Conservation (phyloP, 1,140 invertebrate species). For the Leptopilina clavipes region DNA sequence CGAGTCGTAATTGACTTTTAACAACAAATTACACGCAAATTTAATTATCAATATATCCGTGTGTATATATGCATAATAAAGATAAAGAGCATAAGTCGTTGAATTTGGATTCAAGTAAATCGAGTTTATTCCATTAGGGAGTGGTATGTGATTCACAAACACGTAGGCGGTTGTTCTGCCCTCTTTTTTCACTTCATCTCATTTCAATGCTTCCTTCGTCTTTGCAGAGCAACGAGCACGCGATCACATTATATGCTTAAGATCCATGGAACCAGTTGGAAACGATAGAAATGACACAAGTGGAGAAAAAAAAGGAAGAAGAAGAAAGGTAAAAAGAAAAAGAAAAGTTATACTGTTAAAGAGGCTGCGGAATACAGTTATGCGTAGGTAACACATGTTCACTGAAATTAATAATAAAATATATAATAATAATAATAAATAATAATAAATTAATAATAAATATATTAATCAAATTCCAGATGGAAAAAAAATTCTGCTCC, state of each 20-base stretch:
- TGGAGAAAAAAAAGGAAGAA: constrained; percentile 20
- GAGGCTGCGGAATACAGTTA: constrained; percentile 24
- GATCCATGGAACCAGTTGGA: not conserved
- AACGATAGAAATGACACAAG: not conserved
- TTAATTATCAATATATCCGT: not conserved
- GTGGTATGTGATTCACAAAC: constrained; percentile 22
- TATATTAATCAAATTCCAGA: too few species aligned
- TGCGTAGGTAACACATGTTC: not conserved
- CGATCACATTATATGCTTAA: constrained; percentile 12
- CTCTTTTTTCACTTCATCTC: constrained; percentile 16
- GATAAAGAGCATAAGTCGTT: not conserved
- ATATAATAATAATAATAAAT: too few species aligned
- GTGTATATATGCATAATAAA: not conserved
- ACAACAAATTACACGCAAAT: constrained; percentile 20
- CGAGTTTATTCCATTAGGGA: constrained; percentile 4
- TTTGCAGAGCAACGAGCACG: constrained; percentile 9
- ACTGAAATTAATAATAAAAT: too few species aligned
- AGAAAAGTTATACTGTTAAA: constrained; percentile 30
- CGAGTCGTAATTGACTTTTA: not conserved
- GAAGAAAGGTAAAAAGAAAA: constrained; percentile 19
- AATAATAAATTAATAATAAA: too few species aligned
- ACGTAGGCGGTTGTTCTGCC: constrained; percentile 26
- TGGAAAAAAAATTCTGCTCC: too few species aligned
- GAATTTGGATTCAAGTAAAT: not conserved
- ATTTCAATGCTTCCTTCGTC: constrained; percentile 6